Percentiles rank a stretch among this genome's conserved stretches.
phyloP scores from a whole-genome alignment of 2,113 vertebrate genomes.

The Stegostoma tigrinum region DNA sequence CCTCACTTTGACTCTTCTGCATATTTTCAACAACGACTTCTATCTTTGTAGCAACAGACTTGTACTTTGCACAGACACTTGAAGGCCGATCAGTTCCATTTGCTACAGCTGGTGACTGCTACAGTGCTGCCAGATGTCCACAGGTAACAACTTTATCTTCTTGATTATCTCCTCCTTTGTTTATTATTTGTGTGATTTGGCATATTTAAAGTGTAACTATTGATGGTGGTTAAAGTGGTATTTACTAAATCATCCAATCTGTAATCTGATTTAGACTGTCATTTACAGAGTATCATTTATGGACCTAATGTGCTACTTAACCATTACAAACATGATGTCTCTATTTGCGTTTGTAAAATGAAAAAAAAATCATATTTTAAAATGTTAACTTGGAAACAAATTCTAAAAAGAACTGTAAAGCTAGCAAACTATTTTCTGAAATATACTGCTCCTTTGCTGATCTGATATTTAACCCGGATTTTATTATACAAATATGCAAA shows the following conservation, averaged over 20 bases:
- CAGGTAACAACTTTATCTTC: constrained; percentile 63
- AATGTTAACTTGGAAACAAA: not conserved
- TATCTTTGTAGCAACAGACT: constrained; percentile 73
- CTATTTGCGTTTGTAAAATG: not conserved
- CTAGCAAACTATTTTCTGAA: not conserved
- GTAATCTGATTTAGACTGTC: not conserved
- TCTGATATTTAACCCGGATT: not conserved
- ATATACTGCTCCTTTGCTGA: not conserved
- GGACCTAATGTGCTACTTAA: not conserved
- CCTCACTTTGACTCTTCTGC: not conserved
- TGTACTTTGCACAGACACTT: constrained; percentile 76
- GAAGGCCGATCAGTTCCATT: constrained; percentile 84
- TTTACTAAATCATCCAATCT: not conserved
- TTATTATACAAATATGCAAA: not conserved
- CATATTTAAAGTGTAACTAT: not conserved
- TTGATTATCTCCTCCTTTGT: not conserved
- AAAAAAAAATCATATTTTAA: not conserved
- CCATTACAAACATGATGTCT: not conserved
- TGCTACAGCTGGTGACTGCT: constrained; percentile 92
- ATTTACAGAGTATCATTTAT: not conserved
- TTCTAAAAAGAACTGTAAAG: not conserved
- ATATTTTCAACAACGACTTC: not conserved
- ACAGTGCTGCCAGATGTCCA: constrained; percentile 82
- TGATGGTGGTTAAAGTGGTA: not conserved
- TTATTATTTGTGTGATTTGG: not conserved